Conservation (phyloP, 2,888 invertebrate species). For the Hermaeophaga mercurialis region DNA sequence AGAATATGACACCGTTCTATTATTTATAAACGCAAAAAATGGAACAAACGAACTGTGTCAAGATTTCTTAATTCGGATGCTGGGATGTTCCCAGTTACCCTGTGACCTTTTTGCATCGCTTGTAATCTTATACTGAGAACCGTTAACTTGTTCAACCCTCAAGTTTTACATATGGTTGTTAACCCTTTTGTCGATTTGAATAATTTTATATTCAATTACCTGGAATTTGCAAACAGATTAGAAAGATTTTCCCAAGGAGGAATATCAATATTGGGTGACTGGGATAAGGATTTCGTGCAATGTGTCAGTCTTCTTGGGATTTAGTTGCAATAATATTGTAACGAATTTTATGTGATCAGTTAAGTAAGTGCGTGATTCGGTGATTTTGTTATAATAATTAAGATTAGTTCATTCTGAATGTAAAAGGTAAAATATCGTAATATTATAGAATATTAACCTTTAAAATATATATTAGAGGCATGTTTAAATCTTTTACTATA, state of each 20-base stretch:
- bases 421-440: no score
- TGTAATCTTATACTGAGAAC: slow-evolving; percentile 45
- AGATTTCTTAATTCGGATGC: slow-evolving; percentile 51
- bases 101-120: slow-evolving; percentile 50
- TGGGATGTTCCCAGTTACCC: slow-evolving; percentile 36
- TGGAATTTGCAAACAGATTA: neutral
- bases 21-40: slow-evolving; percentile 55
- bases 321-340: neutral
- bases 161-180: slow-evolving; percentile 12
- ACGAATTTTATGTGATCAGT: no score
- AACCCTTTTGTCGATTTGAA: slow-evolving; percentile 19
- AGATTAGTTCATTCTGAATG: neutral
- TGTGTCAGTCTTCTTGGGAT: neutral
- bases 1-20: slow-evolving; percentile 59
- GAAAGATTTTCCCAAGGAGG: neutral
- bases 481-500: no score
- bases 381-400: no score
- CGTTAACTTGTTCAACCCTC: slow-evolving; percentile 35
- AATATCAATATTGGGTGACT: neutral
- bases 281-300: neutral
- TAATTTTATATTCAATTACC: slow-evolving; percentile 21
- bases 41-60: slow-evolving; percentile 60
- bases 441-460: no score
- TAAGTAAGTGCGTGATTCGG: no score
- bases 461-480: no score